These are phyloP conservation scores for Ahaetulla prasina DNA, from an alignment of 2,113 vertebrate species.

Conservation along the genomic window DNA sequence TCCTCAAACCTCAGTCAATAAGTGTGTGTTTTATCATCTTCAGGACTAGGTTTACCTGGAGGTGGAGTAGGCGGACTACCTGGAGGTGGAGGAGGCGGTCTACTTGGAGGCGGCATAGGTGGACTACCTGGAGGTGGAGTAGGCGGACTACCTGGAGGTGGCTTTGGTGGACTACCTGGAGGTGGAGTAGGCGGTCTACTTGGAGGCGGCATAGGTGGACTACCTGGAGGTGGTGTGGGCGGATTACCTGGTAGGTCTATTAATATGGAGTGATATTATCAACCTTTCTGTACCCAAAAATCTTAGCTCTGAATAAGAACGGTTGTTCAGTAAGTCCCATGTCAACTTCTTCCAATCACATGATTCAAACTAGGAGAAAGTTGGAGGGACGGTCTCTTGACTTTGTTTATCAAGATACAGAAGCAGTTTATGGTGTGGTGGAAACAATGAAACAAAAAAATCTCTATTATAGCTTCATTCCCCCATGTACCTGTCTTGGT, in stretches of 20 bases:
- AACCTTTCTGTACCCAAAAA: background rate
- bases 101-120: background rate
- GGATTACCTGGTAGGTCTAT: background rate
- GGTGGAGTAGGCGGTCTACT: constrained; percentile 53
- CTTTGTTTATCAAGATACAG: background rate
- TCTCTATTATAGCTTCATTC: background rate
- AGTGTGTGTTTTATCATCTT: constrained; percentile 40
- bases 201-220: constrained; percentile 53
- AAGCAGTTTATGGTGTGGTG: background rate
- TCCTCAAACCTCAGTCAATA: background rate
- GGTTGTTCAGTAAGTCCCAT: background rate
- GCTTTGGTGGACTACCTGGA: constrained; percentile 26
- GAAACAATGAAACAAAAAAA: background rate
- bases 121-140: constrained; percentile 41
- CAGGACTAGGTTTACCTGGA: constrained; percentile 46
- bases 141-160: constrained; percentile 54
- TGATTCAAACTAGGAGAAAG: background rate
- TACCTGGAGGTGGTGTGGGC: constrained; percentile 21
- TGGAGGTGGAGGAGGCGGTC: background rate
- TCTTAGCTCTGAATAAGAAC: background rate
- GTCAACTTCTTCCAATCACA: background rate
- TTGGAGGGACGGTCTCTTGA: background rate
- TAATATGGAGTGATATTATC: background rate
- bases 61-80: background rate
- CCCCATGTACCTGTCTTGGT: background rate